Evolutionary conservation across 2,113 vertebrate genomes (phyloP).

Genomic region (Sarotherodon lohbergeri): DNA sequence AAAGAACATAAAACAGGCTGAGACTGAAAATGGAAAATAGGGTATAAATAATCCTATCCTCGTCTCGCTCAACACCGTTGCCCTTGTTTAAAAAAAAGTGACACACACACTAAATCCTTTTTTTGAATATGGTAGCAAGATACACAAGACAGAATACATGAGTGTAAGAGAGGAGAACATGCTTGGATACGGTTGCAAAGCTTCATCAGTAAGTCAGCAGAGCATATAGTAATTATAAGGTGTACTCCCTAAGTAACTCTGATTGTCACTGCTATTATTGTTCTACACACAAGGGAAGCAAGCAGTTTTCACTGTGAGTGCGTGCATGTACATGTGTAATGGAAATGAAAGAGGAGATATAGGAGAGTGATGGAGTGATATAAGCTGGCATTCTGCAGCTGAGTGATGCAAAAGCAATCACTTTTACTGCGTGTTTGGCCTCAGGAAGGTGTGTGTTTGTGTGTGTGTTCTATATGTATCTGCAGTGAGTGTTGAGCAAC

Average conservation of each 20-base stretch:
- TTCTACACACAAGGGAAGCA: constrained; percentile 16
- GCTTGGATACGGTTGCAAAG: constrained; percentile 4
- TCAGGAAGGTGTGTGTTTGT: neutral
- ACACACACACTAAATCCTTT: neutral
- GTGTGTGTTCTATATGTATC: neutral
- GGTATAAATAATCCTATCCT: neutral
- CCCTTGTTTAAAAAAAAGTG: neutral
- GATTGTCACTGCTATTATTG: constrained; percentile 25
- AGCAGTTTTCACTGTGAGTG: neutral
- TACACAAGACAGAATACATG: neutral
- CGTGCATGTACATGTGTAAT: neutral
- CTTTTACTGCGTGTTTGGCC: neutral
- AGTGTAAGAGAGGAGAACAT: neutral
- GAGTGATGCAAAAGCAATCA: neutral
- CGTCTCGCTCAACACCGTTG: neutral
- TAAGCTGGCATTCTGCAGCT: neutral
- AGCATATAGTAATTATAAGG: constrained; percentile 48
- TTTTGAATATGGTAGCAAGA: neutral
- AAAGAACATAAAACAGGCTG: neutral
- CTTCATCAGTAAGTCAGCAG: constrained; percentile 43
- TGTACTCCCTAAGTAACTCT: constrained; percentile 20
- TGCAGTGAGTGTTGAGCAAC: neutral
- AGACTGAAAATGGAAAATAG: constrained; percentile 8
- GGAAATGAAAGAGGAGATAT: neutral
- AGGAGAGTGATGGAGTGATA: neutral